Evolutionary conservation across 2,797 vertebrate genomes (phyloP).

Genomic region (Acanthis flammea): DNA sequence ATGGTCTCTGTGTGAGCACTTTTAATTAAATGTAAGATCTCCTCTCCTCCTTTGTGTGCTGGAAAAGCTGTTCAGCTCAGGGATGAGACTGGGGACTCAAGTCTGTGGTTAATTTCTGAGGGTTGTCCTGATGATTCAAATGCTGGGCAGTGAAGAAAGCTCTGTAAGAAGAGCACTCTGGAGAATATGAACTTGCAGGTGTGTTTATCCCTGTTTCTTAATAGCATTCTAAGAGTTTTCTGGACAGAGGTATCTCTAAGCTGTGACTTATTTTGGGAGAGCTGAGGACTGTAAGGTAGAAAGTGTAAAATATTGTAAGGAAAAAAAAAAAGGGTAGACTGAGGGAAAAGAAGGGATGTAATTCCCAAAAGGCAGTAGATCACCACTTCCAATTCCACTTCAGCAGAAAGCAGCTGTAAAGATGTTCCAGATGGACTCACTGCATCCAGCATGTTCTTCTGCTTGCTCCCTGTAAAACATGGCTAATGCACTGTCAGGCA

Average conservation of each 20-base stretch:
- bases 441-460: neutral
- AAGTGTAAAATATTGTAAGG: neutral
- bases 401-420: neutral
- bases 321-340: neutral
- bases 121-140: neutral
- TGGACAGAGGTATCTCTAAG: neutral
- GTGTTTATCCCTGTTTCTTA: neutral
- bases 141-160: neutral
- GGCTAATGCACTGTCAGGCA: neutral
- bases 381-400: neutral
- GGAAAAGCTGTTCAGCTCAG: neutral
- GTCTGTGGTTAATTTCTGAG: neutral
- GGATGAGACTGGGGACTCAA: neutral
- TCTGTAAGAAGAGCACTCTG: neutral
- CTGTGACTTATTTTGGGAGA: neutral
- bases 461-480: neutral
- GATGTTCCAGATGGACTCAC: neutral
- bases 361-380: neutral
- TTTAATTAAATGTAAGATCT: neutral
- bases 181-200: neutral
- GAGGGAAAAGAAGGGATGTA: neutral
- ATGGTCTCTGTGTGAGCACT: accelerated
- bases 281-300: neutral
- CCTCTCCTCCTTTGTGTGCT: neutral
- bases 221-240: neutral